Evolutionary conservation across 2,888 invertebrate species (phyloP).

Genomic region (Criorhina ranunculi): DNA sequence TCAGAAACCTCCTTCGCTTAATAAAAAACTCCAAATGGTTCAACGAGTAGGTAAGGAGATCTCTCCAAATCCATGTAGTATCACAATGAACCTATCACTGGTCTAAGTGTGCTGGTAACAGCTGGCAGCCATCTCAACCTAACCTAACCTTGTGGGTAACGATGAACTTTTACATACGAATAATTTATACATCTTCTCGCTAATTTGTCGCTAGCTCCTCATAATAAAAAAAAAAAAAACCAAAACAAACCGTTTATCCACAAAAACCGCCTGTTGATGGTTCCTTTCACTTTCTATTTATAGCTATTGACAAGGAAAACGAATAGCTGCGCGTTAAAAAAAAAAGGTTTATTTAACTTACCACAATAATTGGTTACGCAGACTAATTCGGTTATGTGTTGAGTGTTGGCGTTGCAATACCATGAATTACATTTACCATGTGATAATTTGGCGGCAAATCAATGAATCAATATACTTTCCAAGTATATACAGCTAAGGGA

Average conservation of each 20-base stretch:
- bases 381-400: neutral
- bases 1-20: no score
- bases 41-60: no score
- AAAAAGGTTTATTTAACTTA: conserved; percentile 10
- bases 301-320: neutral
- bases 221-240: no score
- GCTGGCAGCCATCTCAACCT: no score
- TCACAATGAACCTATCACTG: no score
- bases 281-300: conserved; percentile 22
- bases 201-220: no score
- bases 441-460: conserved; percentile 4
- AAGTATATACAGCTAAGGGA: neutral
- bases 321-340: neutral
- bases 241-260: neutral
- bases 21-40: no score
- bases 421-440: neutral
- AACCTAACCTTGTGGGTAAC: no score
- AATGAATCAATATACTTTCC: conserved; percentile 11
- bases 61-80: no score
- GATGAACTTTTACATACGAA: no score
- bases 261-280: neutral
- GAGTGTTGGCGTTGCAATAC: conserved; percentile 26
- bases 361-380: conserved; percentile 5
- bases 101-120: no score
- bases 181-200: no score